Evolutionary conservation across 2,797 vertebrate species (phyloP), one percentile per base, ranked within the genome.

Genomic region (Enteromius anoplus): DNA sequence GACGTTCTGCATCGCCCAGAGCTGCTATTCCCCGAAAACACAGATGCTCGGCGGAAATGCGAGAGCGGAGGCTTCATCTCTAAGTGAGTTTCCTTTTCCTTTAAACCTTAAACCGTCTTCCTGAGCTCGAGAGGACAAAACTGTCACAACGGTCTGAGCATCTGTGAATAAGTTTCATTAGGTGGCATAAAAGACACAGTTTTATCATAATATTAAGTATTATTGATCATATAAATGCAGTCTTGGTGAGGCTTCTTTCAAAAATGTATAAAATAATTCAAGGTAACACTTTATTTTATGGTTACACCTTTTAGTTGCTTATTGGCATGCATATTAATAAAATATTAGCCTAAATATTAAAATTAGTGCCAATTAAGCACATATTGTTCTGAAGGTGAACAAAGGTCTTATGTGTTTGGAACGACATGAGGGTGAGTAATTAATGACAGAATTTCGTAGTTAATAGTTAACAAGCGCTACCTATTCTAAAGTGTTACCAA

Each of bases 11-110:
- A 99, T 90, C 94, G 97, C 37, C 98, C 98, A 0, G 98, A 99
- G 88, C 94, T 99, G 87, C 97, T 99, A 17, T 99, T 99, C 86
- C 98, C 98, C 0, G 98, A 99, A 87, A 98, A 99, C 94, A 99
- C 98, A 0, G 98, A 99, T 0, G 97, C 98, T 65, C 94, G 98
- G 69, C 95, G 94, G 90, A 99, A 99, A 89, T 99, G 98, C 71
- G 97, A 99, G 89, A 99, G 98, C 0, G 98, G 98, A 29, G 98
- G 98, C 32, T 99, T 99, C 90, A 99, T 99, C 90, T 99, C 97
- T 91, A 99, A 99, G 98, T 99, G 89, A 93, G 97, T 78, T 72
- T 78, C 17, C 12, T 0, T 68, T 75, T 45, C 34, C 26, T 1
- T 47, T 77, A 9, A 64, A 21, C 40, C 53, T n/a, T 68, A 19